These are phyloP conservation scores for Pristionchus maxplancki DNA, from an alignment of 2,888 invertebrate genomes.

Conservation along the genomic window DNA sequence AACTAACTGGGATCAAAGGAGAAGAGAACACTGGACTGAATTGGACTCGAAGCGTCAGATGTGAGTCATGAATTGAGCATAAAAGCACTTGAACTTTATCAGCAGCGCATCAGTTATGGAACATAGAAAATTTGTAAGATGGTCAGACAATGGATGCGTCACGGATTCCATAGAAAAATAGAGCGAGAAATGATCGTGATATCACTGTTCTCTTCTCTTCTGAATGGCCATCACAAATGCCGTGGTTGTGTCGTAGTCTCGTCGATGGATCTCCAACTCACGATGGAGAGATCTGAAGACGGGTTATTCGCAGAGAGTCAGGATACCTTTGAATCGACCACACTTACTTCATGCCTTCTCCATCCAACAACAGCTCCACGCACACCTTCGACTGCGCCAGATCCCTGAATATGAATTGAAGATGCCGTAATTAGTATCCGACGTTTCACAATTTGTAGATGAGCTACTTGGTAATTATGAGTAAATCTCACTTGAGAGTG, in stretches of 20 bases:
- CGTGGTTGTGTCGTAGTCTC: neutral
- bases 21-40: neutral
- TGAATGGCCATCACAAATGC: neutral
- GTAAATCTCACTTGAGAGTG: neutral
- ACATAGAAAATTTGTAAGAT: too few relatives aligned
- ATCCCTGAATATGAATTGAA: neutral
- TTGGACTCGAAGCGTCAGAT: neutral
- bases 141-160: too few relatives aligned
- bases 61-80: neutral
- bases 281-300: neutral
- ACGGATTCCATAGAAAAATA: too few relatives aligned
- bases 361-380: neutral
- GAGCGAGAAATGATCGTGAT: too few relatives aligned
- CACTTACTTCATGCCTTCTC: neutral
- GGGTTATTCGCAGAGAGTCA: neutral
- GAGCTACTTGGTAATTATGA: too few relatives aligned
- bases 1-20: conserved; percentile 2
- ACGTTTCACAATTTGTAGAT: neutral
- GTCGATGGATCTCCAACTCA: neutral
- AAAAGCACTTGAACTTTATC: too few relatives aligned
- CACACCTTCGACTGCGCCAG: neutral
- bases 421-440: neutral
- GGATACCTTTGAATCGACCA: too few relatives aligned
- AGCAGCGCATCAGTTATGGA: too few relatives aligned
- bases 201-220: neutral